Evolutionary conservation across 2,113 vertebrate genomes (phyloP).

Genomic region (Megaleporinus macrocephalus): DNA sequence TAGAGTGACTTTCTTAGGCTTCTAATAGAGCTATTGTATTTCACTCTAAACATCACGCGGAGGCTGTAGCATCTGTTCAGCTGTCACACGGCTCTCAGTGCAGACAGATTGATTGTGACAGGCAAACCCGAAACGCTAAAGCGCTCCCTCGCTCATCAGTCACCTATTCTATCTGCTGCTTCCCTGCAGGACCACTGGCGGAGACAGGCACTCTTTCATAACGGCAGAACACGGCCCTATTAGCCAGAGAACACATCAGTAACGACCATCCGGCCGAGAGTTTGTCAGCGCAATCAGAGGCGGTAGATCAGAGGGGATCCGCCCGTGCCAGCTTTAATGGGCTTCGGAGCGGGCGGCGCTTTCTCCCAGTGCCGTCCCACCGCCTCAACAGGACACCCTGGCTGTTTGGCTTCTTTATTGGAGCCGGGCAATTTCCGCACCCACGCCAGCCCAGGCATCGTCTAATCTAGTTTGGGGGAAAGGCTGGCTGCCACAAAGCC

Average conservation of each 20-base stretch:
- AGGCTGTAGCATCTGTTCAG: conserved; percentile 37
- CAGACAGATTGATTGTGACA: conserved; percentile 38
- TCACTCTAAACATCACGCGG: conserved; percentile 26
- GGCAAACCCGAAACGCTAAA: conserved; percentile 38
- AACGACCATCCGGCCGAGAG: conserved; percentile 25
- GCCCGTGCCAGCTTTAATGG: conserved; percentile 15
- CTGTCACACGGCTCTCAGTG: conserved; percentile 29
- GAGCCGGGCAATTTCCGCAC: conserved; percentile 48
- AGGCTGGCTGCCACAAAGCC: conserved; percentile 7
- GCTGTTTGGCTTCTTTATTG: conserved; percentile 27
- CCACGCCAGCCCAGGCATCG: conserved; percentile 25
- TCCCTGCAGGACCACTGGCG: conserved; percentile 23
- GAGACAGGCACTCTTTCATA: conserved; percentile 27
- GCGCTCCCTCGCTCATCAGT: conserved; percentile 31
- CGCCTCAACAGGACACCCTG: neutral
- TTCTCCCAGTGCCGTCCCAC: neutral
- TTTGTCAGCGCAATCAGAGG: conserved; percentile 51
- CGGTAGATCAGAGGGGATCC: conserved; percentile 47
- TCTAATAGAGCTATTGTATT: conserved; percentile 35
- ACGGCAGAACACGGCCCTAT: conserved; percentile 40
- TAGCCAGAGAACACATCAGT: conserved; percentile 33
- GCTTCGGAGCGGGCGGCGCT: neutral
- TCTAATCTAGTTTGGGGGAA: conserved; percentile 34
- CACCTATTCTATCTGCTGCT: conserved; percentile 26
- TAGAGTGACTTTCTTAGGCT: neutral